Conservation (phyloP, 2,888 invertebrate species). For the Drosophila anomelani region DNA sequence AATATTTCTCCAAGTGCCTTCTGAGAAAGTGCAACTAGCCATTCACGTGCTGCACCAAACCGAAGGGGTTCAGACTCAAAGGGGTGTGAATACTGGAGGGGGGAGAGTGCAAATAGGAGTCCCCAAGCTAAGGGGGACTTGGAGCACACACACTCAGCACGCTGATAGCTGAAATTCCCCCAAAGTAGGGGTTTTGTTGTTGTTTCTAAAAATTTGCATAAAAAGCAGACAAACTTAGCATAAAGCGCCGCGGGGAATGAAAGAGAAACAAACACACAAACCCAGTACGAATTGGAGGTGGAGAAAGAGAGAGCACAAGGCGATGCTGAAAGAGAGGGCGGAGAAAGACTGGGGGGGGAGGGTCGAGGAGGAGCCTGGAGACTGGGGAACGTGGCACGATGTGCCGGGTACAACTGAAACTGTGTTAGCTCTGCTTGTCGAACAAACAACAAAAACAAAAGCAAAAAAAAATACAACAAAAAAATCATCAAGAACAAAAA, state of each 20-base stretch:
- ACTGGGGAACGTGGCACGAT: slow-evolving; percentile 27
- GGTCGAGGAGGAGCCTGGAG: not conserved
- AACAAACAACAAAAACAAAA: slow-evolving; percentile 26
- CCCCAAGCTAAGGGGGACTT: slow-evolving; percentile 11
- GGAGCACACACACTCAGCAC: slow-evolving; percentile 26
- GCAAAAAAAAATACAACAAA: slow-evolving; percentile 8
- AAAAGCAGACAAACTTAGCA: slow-evolving; percentile 52
- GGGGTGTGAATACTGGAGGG: not conserved
- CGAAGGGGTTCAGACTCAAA: not conserved
- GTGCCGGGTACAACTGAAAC: slow-evolving; percentile 43
- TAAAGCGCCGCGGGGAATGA: slow-evolving; percentile 42
- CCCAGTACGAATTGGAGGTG: slow-evolving; percentile 4
- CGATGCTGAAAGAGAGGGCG: slow-evolving; percentile 28
- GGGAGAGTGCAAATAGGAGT: slow-evolving; percentile 2
- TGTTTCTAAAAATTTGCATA: slow-evolving; percentile 56
- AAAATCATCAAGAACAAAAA: slow-evolving; percentile 3
- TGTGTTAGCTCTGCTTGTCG: slow-evolving; percentile 40
- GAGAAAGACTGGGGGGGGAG: not conserved
- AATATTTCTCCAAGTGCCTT: slow-evolving; percentile 9
- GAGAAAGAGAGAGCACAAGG: slow-evolving; percentile 7
- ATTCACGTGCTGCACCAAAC: slow-evolving; percentile 58
- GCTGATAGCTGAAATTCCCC: slow-evolving; percentile 47
- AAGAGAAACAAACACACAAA: slow-evolving; percentile 24
- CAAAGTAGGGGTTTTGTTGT: slow-evolving; percentile 49
- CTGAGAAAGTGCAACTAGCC: slow-evolving; percentile 55